phyloP scores from a whole-genome alignment of 1,140 invertebrate genomes.

The Drosophila takahashii region DNA sequence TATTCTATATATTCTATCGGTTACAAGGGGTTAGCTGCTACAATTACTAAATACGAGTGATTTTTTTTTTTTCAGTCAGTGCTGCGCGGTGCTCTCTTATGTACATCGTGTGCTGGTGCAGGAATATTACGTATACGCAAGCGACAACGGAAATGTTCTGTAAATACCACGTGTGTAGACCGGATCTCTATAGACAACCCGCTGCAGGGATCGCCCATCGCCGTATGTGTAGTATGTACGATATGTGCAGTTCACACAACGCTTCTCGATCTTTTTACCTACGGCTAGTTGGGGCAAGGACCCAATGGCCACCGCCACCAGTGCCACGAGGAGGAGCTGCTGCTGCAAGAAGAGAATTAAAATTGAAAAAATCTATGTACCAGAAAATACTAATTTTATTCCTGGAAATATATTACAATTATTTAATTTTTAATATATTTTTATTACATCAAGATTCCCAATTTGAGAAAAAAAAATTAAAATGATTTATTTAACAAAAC shows the following conservation, averaged over 20 bases:
- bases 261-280: constrained; percentile 77
- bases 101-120: constrained; percentile 28
- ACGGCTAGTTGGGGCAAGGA: constrained; percentile 39
- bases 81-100: constrained; percentile 28
- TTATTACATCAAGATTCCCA: too few relatives aligned
- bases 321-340: constrained; percentile 48
- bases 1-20: neutral
- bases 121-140: neutral
- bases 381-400: too few relatives aligned
- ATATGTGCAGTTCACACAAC: constrained; percentile 73
- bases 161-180: constrained; percentile 79
- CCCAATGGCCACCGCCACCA: constrained; percentile 51
- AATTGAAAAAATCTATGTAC: too few relatives aligned
- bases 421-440: too few relatives aligned
- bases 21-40: constrained; percentile 22
- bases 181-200: constrained; percentile 68
- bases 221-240: constrained; percentile 77
- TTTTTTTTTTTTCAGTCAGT: neutral
- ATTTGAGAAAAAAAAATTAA: too few relatives aligned
- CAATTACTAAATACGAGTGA: neutral
- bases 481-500: too few relatives aligned
- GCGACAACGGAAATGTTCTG: neutral
- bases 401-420: too few relatives aligned
- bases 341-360: constrained; percentile 21
- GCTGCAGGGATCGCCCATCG: constrained; percentile 67